Conservation (phyloP, 2,797 vertebrate genomes). For the Brachymystax lenok region DNA sequence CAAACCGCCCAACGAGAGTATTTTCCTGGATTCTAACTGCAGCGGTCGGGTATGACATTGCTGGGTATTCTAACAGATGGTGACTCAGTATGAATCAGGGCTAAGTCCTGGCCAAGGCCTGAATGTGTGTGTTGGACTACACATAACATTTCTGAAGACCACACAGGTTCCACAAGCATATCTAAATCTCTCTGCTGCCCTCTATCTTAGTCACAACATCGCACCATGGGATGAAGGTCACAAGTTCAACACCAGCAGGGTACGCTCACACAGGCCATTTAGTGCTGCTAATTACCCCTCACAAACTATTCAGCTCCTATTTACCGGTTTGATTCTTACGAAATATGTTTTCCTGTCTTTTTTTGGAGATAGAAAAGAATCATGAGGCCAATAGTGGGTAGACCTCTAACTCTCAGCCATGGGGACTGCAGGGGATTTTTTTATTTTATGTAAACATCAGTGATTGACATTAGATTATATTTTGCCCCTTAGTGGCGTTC, state of each 20-base stretch:
- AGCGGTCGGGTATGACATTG: slow-evolving; percentile 65
- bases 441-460: neutral
- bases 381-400: neutral
- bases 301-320: slow-evolving; percentile 60
- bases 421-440: neutral
- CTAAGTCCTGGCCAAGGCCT: slow-evolving; percentile 72
- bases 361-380: neutral
- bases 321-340: slow-evolving; percentile 7
- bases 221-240: slow-evolving; percentile 89
- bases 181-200: slow-evolving; percentile 93
- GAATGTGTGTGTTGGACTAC: slow-evolving; percentile 82
- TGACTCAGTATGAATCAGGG: slow-evolving; percentile 75
- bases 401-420: neutral
- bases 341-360: slow-evolving; percentile 48
- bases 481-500: neutral
- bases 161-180: slow-evolving; percentile 90
- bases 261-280: slow-evolving; percentile 79
- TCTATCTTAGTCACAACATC: slow-evolving; percentile 91
- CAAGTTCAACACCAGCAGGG: slow-evolving; percentile 92
- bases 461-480: neutral
- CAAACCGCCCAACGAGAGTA: slow-evolving; percentile 39
- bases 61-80: slow-evolving; percentile 79
- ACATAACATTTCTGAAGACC: slow-evolving; percentile 85
- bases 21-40: slow-evolving; percentile 58
- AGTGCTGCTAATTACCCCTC: slow-evolving; percentile 71